A percentile compares a stretch with the other conserved stretches of the same genome.
Conservation (phyloP, 2,113 vertebrate species). For the Dolichotis patagonum region DNA sequence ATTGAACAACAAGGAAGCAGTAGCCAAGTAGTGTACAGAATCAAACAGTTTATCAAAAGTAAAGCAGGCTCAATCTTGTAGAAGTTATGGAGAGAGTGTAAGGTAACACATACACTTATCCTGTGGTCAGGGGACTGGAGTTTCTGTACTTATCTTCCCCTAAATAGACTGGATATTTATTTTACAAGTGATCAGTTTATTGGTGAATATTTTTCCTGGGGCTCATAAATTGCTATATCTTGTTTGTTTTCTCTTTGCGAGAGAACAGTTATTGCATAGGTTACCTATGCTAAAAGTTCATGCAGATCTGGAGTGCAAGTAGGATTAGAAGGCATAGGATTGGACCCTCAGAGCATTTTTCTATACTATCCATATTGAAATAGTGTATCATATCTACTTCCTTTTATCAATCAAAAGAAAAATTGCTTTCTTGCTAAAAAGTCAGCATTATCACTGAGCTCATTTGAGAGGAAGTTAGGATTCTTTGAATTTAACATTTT, state of each 20-base stretch:
- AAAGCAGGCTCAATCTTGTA: background rate
- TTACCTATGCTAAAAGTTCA: background rate
- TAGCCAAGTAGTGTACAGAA: too few relatives aligned
- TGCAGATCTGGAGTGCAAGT: accelerated
- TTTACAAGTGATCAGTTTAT: background rate
- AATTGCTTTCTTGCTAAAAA: background rate
- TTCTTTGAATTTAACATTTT: background rate
- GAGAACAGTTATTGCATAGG: background rate
- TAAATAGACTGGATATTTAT: background rate
- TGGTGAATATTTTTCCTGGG: background rate
- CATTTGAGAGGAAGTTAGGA: background rate
- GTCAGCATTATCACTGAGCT: background rate
- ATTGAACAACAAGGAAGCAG: background rate
- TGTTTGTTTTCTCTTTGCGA: background rate
- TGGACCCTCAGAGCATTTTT: background rate
- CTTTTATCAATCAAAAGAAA: too few relatives aligned
- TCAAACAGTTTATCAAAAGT: background rate
- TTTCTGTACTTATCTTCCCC: background rate
- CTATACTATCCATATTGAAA: too few relatives aligned
- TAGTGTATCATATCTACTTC: background rate
- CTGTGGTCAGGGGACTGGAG: background rate
- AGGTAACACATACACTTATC: background rate
- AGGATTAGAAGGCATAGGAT: background rate
- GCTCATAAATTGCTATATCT: background rate
- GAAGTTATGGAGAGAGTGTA: background rate